Percentiles rank a stretch among this genome's conserved stretches.
Conservation (phyloP, 2,113 vertebrate species). For the Salvator merianae region DNA sequence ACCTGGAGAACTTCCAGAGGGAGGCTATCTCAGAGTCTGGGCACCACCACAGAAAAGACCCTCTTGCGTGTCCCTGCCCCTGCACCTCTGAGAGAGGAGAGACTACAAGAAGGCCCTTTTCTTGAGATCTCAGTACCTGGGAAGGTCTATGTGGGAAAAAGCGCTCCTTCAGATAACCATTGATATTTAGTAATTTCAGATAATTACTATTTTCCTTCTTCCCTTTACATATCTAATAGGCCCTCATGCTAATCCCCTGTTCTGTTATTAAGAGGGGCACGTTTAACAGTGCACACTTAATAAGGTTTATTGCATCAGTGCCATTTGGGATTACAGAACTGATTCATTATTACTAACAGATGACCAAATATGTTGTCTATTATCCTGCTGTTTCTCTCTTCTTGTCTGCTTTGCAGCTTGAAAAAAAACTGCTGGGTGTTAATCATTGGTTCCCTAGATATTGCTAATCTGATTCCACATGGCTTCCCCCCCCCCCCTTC, state of each 20-base stretch:
- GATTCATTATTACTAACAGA: conserved; percentile 23
- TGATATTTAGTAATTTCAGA: too few species aligned
- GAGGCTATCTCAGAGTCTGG: too few species aligned
- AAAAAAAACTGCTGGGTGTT: conserved; percentile 10
- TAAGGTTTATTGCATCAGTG: conserved; percentile 30
- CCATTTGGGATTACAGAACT: conserved; percentile 10
- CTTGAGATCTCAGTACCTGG: too few species aligned
- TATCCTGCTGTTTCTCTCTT: neutral
- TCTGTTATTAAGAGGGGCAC: neutral
- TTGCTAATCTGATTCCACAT: conserved; percentile 24
- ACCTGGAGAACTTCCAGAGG: too few species aligned
- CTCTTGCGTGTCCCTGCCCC: too few species aligned
- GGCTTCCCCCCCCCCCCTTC: neutral
- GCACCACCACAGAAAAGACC: too few species aligned
- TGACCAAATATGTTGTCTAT: conserved; percentile 3
- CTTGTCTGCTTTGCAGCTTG: neutral
- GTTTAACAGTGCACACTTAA: neutral
- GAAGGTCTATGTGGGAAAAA: too few species aligned
- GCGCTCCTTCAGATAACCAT: too few species aligned
- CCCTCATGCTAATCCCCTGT: neutral
- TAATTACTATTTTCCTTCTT: neutral
- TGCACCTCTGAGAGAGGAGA: too few species aligned
- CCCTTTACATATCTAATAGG: neutral
- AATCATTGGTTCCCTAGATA: conserved; percentile 17
- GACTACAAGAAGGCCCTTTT: too few species aligned